Evolutionary conservation across 2,113 vertebrate genomes (phyloP), one percentile per base, ranked within the genome.

Genomic region (Gopherus flavomarginatus): DNA sequence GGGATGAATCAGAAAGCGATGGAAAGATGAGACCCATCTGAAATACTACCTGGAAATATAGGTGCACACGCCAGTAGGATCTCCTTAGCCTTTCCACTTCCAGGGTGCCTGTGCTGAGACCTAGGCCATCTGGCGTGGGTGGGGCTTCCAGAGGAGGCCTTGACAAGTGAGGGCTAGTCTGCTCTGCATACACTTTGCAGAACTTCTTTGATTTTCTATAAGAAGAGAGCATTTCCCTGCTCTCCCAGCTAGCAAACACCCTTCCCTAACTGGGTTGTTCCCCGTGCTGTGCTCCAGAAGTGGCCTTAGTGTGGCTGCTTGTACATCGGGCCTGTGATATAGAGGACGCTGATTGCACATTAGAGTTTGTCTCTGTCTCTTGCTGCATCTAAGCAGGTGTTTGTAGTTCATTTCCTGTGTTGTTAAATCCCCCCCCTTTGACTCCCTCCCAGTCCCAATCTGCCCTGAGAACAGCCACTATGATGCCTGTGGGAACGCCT

Each of bases 391-490:
- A 35, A 65, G 62, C 14, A 8, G 31, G 31, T 35, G 29, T 8
- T 65, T 19, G 19, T 17, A 35, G 62, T 65, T 47, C 24, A 19
- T 57, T 6, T 57, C 47, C 35, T 57, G 52, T 29, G 47, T 31
- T 35, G 10, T 49, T 78, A 81, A n/a, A 11, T 8, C n/a, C 17
- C 35, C 13, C 29, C 27, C 2, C 17, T 44, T 19, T 13, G 2
- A 83, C 62, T 12, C 12, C 21, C 26, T 75, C 12, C 1, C 56
- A 98, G 98, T 88, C 1, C 56, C 97, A 5, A 0, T 90, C 52
- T 98, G 98, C 83, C 97, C 97, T 0, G 44, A 86, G 2, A 97
- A 98, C 93, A 98, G 98, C 92, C 98, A 98, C 95, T 98, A 98
- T 0, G 97, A 98, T 69, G 72, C 97, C 26, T 98, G 98, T 1